Evolutionary conservation across 1,140 invertebrate genomes (phyloP).

Genomic region (Meloidogyne chitwoodi): DNA sequence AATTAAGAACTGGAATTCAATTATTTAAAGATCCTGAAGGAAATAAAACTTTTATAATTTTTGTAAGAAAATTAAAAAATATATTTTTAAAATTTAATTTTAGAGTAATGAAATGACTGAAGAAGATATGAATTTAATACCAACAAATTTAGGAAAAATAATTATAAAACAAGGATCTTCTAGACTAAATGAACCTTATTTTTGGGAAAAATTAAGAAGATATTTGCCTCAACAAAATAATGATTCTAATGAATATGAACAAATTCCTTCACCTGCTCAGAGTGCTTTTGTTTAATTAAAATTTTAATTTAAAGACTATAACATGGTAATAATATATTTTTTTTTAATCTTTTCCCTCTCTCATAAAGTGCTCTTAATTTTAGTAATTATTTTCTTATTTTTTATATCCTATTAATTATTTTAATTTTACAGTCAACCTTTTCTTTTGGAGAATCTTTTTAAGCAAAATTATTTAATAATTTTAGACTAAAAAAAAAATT

Average conservation of each 20-base stretch:
- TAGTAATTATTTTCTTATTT: too few relatives aligned
- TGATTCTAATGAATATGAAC: background rate
- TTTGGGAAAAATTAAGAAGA: background rate
- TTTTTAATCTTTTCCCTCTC: too few relatives aligned
- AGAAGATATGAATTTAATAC: background rate
- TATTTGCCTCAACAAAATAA: background rate
- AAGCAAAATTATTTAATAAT: too few relatives aligned
- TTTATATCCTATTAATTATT: background rate
- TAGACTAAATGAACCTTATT: background rate
- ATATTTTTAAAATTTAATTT: background rate
- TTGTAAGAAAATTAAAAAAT: background rate
- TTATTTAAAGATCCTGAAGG: background rate
- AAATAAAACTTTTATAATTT: background rate
- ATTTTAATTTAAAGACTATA: too few relatives aligned
- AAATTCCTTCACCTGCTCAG: background rate
- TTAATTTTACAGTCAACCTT: too few relatives aligned
- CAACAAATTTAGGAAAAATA: background rate
- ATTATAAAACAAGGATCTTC: background rate
- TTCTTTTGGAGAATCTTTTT: too few relatives aligned
- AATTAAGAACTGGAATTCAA: background rate
- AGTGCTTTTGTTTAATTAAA: background rate
- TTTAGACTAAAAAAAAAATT: background rate
- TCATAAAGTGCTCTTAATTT: background rate
- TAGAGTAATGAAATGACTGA: background rate
- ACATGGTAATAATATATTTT: too few relatives aligned